A percentile compares a stretch with the other conserved stretches of the same genome.
Conservation (phyloP, 1,140 invertebrate species). For the Yoshiicerus persimilis region DNA sequence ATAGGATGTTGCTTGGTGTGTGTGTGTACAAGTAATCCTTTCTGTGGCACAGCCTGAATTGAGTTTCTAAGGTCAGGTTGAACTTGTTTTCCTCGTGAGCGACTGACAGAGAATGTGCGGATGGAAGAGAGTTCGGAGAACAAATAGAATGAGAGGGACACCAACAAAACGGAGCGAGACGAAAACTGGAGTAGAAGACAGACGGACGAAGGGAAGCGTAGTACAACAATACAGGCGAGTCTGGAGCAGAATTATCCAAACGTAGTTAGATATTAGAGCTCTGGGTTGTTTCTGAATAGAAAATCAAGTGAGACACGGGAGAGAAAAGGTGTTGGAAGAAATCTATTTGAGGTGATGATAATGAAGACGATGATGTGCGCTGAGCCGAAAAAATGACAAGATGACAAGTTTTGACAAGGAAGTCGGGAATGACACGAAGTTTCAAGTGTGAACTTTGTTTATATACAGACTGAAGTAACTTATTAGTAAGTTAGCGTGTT, state of each 20-base stretch:
- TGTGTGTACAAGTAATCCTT: neutral
- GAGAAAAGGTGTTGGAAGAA: neutral
- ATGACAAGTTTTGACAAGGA: conserved; percentile 44
- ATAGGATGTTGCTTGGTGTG: neutral
- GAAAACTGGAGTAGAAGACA: neutral
- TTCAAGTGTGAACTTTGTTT: conserved; percentile 45
- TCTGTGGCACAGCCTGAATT: neutral
- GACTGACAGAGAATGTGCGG: neutral
- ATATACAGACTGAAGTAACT: conserved; percentile 33
- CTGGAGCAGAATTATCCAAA: neutral
- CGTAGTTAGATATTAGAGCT: too few relatives aligned
- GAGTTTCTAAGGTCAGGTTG: neutral
- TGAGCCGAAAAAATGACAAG: conserved; percentile 33
- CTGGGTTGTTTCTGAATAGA: neutral
- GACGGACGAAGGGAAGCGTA: neutral
- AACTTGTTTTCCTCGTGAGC: neutral
- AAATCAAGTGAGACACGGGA: neutral
- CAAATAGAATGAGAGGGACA: neutral
- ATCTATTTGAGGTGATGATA: neutral
- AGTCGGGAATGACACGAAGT: conserved; percentile 36
- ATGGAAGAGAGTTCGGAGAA: neutral
- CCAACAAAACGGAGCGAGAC: neutral
- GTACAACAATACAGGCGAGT: neutral
- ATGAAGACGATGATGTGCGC: conserved; percentile 21
- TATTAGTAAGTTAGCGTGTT: too few relatives aligned